Conservation (phyloP, 2,113 vertebrate genomes). For the Laterallus jamaicensis region DNA sequence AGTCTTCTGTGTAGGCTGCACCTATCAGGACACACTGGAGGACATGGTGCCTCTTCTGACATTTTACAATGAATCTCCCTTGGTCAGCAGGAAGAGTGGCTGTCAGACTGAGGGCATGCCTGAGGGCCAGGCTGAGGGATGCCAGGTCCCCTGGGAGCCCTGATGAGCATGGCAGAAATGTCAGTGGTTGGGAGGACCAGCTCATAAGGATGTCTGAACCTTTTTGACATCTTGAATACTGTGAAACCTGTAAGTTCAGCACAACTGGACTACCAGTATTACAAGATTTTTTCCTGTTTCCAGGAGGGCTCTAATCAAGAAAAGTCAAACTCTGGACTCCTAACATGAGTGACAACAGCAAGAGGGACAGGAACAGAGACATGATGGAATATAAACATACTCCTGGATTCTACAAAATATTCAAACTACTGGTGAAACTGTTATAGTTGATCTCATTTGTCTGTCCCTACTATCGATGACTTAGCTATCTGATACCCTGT, state of each 20-base stretch:
- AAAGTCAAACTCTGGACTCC: background rate
- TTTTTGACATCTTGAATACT: background rate
- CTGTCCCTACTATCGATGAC: background rate
- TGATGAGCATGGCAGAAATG: background rate
- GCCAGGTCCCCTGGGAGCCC: background rate
- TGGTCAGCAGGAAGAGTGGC: background rate
- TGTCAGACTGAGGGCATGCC: background rate
- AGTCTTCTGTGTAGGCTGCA: background rate
- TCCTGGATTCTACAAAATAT: background rate
- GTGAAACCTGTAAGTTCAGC: background rate
- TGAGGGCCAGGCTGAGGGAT: background rate
- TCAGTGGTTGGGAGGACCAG: background rate
- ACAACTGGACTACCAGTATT: background rate
- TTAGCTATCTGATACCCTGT: background rate
- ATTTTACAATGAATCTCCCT: background rate
- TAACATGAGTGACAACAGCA: background rate
- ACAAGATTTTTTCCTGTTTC: background rate
- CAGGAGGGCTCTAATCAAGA: background rate
- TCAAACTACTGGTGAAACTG: background rate
- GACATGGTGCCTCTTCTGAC: background rate
- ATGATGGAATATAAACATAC: background rate
- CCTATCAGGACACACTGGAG: background rate
- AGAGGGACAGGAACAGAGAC: background rate
- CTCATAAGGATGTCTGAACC: background rate
- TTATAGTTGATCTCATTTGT: background rate